These are phyloP conservation scores for Ormyrus thymus DNA, from an alignment of 2,888 invertebrate species.

Conservation along the genomic window DNA sequence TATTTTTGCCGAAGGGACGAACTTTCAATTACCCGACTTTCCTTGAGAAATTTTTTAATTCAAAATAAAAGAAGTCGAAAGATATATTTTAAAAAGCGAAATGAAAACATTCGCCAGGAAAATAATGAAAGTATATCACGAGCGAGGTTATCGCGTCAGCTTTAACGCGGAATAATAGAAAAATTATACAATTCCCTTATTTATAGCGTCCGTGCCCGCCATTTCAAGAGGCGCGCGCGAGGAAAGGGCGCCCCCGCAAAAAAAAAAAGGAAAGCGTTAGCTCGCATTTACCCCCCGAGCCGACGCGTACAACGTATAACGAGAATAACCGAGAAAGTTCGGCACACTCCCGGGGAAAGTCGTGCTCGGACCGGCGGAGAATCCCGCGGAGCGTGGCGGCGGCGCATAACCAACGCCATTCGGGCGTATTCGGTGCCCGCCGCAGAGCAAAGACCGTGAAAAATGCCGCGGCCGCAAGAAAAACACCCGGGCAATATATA, in stretches of 20 bases:
- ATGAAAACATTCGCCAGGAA: too few relatives aligned
- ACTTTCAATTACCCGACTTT: too few relatives aligned
- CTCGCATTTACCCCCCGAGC: constrained; percentile 7
- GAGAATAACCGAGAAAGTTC: constrained; percentile 40
- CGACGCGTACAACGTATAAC: not conserved
- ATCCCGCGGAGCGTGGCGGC: constrained; percentile 32
- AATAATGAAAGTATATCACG: not conserved
- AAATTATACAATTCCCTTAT: constrained; percentile 14
- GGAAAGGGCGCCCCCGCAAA: not conserved
- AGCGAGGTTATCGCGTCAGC: constrained; percentile 1
- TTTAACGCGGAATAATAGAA: constrained; percentile 22
- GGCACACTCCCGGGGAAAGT: constrained; percentile 27
- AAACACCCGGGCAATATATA: constrained; percentile 18
- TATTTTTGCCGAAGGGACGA: too few relatives aligned
- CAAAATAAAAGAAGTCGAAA: too few relatives aligned
- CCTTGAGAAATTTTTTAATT: too few relatives aligned
- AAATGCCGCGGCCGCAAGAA: constrained; percentile 49
- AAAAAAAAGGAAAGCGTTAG: constrained; percentile 14
- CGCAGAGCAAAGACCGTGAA: constrained; percentile 51
- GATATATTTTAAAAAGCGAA: too few relatives aligned
- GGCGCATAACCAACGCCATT: constrained; percentile 45
- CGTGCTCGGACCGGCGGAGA: constrained; percentile 19
- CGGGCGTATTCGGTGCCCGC: constrained; percentile 43
- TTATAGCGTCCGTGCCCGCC: constrained; percentile 7
- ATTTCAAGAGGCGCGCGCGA: not conserved